These are phyloP conservation scores for Scolopax mira DNA, from an alignment of 2,113 vertebrate genomes.

Conservation along the genomic window DNA sequence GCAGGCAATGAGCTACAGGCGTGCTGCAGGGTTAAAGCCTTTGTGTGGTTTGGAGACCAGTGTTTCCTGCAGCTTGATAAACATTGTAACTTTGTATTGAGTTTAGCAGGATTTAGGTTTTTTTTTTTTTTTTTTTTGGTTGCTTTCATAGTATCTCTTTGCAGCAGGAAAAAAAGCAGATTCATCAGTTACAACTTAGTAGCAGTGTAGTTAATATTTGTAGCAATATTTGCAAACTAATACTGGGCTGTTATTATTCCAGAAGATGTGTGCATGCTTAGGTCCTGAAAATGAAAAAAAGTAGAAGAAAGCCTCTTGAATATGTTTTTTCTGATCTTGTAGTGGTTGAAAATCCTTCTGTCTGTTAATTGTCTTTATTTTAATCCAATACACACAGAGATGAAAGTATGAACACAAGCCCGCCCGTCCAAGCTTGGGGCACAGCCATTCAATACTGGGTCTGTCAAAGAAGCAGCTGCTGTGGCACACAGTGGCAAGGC, in stretches of 20 bases:
- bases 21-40: not conserved
- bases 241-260: not conserved
- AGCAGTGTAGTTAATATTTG: not conserved
- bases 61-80: not conserved
- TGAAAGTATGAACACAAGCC: not conserved
- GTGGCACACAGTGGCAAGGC: not conserved
- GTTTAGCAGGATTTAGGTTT: not conserved
- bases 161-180: not conserved
- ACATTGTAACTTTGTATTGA: not conserved
- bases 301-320: not conserved
- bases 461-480: not conserved
- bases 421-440: not conserved
- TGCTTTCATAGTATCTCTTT: not conserved
- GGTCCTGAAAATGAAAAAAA: not conserved
- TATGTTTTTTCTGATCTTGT: not conserved
- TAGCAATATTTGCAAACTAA: not conserved
- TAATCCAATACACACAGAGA: not conserved
- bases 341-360: not conserved
- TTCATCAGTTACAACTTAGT: not conserved
- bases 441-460: not conserved
- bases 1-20: not conserved
- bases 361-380: not conserved
- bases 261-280: not conserved
- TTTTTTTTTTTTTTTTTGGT: not conserved
- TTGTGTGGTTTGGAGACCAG: not conserved